Base-by-base conservation (phyloP, 2,888 invertebrate species). In the Meta bourneti region DNA sequence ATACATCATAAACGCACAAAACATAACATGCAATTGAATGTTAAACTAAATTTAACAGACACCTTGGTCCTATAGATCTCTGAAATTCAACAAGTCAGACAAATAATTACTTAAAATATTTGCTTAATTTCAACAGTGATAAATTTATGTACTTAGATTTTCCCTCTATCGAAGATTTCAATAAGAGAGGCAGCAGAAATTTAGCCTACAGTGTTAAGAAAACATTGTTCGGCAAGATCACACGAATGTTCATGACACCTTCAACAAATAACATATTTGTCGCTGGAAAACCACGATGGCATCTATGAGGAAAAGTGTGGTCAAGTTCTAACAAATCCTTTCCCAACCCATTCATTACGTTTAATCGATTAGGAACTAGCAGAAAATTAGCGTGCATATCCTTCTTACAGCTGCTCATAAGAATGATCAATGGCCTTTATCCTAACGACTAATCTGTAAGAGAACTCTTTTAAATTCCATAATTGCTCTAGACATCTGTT, bases 351-450 rank as follows among this genome's bases (percentile, higher is more conserved):
- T 77, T 91, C 81, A 82, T 34, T 91, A 77, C 34, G 52, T 71
- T 82, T 91, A 69, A 88, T 80, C 79, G 74, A 52, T 51, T 11
- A 86, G 49, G 34, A 80, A 75, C n/a, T 72, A 71, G 74, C 87
- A 71, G 86, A 91, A 87, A 91, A 91, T 91, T 87, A 91, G 87
- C 91, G 77, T 83, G 87, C 91, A 83, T 72, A 91, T 91, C 91
- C 91, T 71, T 87, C 87, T 87, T 91, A 83, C 87, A 91, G 87
- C 87, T 91, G 87, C 87, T 82, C 82, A 70, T 81, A 75, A 86
- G 70, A 54, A 86, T 90, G 90, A 90, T 90, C 81, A 71, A 90
- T 90, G 90, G 11, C 34, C 74, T 51, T 78, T 78, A 51, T 86
- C 78, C 78, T 80, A 77, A n/a, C 75, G 71, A 81, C 86, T 90